A percentile compares a stretch with the other conserved stretches of the same genome.
These are phyloP conservation scores for Eleutherodactylus coqui DNA, from an alignment of 2,797 vertebrate species.

Conservation along the genomic window DNA sequence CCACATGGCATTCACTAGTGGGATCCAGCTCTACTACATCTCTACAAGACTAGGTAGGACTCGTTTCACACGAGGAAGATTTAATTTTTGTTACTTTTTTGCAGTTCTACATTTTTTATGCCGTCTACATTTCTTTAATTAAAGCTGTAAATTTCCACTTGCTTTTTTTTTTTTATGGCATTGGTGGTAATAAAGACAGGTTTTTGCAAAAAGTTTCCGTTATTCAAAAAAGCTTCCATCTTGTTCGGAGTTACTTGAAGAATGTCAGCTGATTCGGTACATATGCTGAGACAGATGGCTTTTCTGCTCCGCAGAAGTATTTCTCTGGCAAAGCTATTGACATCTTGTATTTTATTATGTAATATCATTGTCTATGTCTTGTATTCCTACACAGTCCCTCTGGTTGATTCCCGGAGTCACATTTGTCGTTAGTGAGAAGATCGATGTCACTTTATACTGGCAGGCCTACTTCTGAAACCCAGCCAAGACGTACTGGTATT, in stretches of 20 bases:
- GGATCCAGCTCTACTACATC: not conserved
- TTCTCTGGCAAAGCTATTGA: conserved; percentile 49
- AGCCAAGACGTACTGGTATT: conserved; percentile 23
- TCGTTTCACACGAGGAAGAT: not conserved
- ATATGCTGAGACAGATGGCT: conserved; percentile 62
- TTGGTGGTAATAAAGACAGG: not conserved
- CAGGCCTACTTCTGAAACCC: not conserved
- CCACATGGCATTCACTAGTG: not conserved
- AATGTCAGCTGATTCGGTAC: conserved; percentile 22
- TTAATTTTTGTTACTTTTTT: conserved; percentile 17
- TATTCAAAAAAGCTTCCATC: conserved; percentile 27
- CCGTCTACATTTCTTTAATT: not conserved
- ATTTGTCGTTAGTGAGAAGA: conserved; percentile 36
- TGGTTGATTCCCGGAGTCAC: not conserved
- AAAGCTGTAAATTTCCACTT: not conserved
- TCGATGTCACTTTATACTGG: conserved; percentile 25
- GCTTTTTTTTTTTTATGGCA: too few relatives aligned
- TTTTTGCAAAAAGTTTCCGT: conserved; percentile 36
- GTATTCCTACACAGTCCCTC: not conserved
- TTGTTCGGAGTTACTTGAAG: conserved; percentile 40
- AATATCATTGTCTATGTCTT: conserved; percentile 38
- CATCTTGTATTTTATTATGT: conserved; percentile 54
- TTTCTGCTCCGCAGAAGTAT: conserved; percentile 39
- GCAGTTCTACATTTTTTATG: not conserved
- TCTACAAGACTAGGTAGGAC: not conserved